Evolutionary conservation across 2,888 invertebrate genomes (phyloP), one percentile per base, ranked within the genome.

Genomic region (Drosophila buzzatii): DNA sequence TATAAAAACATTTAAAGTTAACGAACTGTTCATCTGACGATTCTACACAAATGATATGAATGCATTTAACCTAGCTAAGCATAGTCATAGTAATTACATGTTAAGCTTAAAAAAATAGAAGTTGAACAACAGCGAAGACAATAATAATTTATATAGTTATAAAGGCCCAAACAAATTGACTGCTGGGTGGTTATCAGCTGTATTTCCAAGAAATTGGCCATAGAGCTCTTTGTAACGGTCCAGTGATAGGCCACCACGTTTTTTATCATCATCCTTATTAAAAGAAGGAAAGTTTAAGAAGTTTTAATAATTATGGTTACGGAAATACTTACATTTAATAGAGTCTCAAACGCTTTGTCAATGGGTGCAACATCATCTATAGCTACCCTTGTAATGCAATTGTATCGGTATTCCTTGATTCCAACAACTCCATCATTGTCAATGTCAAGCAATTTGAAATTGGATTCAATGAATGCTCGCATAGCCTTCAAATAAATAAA

Each of bases 391-490:
- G 96, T 95, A 64, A 97, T 96, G 91, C 97, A 97, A 93, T 96
- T 97, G 91, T 96, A 97, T 88, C 97, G 95, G 93, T 95, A 97
- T 93, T 97, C 97, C 76, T 97, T 96, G 2, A 96, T 93, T 14
- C 95, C 96, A 73, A 97, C 95, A 14, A 97, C 94, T 3, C 97
- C 97, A 86, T 97, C 97, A 65, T 95, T 95, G 89, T 97, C 96
- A 67, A 97, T 94, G 90, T 97, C 97, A 51, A 97, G 95, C 94
- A 96, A 95, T 91, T 95, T 95, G 92, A 97, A 97, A 93, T 97
- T 97, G 60, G 96, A 95, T 92, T 97, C 97, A 90, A 97, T 97
- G 92, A 97, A 97, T 91, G 97, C 96, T 91, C 95, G 96, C 96
- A 97, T 96, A 6, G 97, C 96, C 93, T 93, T 52, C 0, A 79